Base-by-base conservation (phyloP, 1,140 invertebrate species). In the Magallana ariakensis region DNA sequence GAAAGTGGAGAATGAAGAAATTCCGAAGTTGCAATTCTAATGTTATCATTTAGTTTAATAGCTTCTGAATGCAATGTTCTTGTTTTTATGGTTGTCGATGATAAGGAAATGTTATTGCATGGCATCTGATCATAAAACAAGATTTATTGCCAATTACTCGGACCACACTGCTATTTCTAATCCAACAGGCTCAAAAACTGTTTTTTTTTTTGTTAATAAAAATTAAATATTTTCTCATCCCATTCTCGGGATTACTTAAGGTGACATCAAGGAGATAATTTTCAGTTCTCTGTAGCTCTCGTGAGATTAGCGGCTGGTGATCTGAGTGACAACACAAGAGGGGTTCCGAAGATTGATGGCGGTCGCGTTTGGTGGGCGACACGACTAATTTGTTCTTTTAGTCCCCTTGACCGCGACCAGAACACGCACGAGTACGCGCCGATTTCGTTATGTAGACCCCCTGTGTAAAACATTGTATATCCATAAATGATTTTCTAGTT, bases 231-330 rank as follows among this genome's bases (percentile, higher is more conserved):
- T 8, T 75, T 75, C 66, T 75, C 66, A 26, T 33, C 22, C 22
- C 66, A 75, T 75, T 19, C 66, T 26, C 9, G 33, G 66, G 66
- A 75, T 75, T 75, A 75, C 22, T 26, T 9, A 22, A 22, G 22
- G 26, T 75, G 66, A 75, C 66, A 75, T 75, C 66, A 70, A 70
- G 66, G 66, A 70, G 66, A 70, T 70, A 70, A 33, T 70, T 70
- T 26, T 70, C 66, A 22, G 33, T 70, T 22, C 19, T 70, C 66
- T 7, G 11, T 8, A 70, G 66, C 19, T 70, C 66, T 70, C 66
- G 22, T 22, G 66, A 70, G 66, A 70, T 70, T 70, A 70, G 22
- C 33, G 66, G 66, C 22, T 70, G 33, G 66, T 33, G 66, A 70
- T 22, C 66, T 22, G 13, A 70, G 33, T 33, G 19, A 19, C n/a